Conservation (phyloP, 1,140 invertebrate genomes). For the Temnothorax longispinosus region DNA sequence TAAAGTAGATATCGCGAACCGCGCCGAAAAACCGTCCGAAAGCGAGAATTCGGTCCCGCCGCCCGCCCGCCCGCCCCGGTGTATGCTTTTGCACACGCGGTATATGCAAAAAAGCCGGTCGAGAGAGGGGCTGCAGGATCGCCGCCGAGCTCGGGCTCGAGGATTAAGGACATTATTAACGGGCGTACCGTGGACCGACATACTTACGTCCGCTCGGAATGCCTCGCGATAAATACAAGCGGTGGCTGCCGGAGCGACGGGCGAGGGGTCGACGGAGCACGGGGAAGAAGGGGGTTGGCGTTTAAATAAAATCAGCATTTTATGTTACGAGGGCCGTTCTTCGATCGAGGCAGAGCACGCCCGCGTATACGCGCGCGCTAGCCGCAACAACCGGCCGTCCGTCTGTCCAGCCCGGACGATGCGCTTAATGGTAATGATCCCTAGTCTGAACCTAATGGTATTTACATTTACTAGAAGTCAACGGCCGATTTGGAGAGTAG, state of each 20-base stretch:
- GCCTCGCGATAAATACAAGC: slow-evolving; percentile 80
- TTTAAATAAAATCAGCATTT: slow-evolving; percentile 83
- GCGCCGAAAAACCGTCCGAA: slow-evolving; percentile 72
- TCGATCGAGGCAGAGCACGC: slow-evolving; percentile 73
- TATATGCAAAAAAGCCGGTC: slow-evolving; percentile 75
- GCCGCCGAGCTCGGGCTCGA: slow-evolving; percentile 68
- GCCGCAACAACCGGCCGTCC: slow-evolving; percentile 62
- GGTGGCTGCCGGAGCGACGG: slow-evolving; percentile 72
- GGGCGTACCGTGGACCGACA: slow-evolving; percentile 77
- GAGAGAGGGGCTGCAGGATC: slow-evolving; percentile 65
- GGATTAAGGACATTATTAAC: slow-evolving; percentile 84
- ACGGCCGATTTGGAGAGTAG: slow-evolving; percentile 60
- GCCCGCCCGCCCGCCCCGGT: slow-evolving; percentile 24
- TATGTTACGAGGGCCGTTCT: slow-evolving; percentile 78
- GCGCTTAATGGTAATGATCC: slow-evolving; percentile 72
- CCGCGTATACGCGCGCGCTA: slow-evolving; percentile 62
- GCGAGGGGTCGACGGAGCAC: slow-evolving; percentile 56
- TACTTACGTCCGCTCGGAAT: slow-evolving; percentile 81
- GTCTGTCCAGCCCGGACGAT: slow-evolving; percentile 23
- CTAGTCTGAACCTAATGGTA: slow-evolving; percentile 67
- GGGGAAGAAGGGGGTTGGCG: slow-evolving; percentile 56
- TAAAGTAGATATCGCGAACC: slow-evolving; percentile 73
- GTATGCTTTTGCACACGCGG: slow-evolving; percentile 62
- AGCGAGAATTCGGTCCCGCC: slow-evolving; percentile 67
- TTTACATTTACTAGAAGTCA: slow-evolving; percentile 77